phyloP scores from a whole-genome alignment of 2,888 invertebrate species.

The Polydrusus tereticollis region DNA sequence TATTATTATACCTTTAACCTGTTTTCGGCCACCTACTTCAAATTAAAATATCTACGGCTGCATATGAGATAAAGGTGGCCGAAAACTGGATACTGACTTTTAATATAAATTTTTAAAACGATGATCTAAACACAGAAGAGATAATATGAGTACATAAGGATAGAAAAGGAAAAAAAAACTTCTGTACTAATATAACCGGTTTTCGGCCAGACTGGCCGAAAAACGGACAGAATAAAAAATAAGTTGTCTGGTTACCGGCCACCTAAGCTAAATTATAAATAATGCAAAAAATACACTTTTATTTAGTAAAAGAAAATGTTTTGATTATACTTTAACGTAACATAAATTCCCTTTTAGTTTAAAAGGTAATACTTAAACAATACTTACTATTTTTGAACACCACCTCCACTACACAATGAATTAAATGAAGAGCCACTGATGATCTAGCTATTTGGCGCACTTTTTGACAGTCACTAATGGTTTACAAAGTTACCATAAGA shows the following conservation, averaged over 20 bases:
- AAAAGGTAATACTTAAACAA: neutral
- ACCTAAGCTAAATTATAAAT: neutral
- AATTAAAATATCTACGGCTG: neutral
- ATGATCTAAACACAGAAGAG: neutral
- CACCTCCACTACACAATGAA: neutral
- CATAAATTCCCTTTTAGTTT: neutral
- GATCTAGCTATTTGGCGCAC: neutral
- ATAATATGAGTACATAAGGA: neutral
- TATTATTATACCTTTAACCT: neutral
- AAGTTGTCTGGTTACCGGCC: slow-evolving; percentile 1
- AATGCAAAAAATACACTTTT: neutral
- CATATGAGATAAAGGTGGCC: neutral
- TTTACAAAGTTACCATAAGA: neutral
- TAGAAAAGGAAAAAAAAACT: neutral
- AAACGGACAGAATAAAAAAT: neutral
- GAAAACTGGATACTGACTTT: neutral
- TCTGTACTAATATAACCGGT: neutral
- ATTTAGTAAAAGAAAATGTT: neutral
- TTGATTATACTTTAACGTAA: neutral
- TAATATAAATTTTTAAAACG: neutral
- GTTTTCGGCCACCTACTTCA: neutral
- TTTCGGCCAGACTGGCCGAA: neutral
- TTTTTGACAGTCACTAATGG: neutral
- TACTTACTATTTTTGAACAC: slow-evolving; percentile 6
- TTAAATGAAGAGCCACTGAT: neutral